phyloP scores from a whole-genome alignment of 2,888 invertebrate species.

The Agrochola macilenta region DNA sequence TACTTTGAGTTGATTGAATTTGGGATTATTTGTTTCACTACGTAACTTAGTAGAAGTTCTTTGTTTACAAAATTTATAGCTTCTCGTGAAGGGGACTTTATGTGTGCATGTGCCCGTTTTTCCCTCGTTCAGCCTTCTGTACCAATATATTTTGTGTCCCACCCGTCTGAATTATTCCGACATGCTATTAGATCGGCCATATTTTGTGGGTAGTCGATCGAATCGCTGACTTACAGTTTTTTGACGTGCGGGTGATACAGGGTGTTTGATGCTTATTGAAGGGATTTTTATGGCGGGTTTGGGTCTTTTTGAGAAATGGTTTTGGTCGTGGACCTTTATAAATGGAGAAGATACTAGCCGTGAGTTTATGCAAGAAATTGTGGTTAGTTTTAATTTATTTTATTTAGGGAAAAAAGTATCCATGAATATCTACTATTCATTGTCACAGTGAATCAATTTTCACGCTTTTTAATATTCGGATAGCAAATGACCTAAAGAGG shows the following conservation, averaged over 20 bases:
- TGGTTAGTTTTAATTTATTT: background rate
- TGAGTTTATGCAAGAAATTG: background rate
- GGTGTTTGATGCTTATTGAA: slow-evolving; percentile 6
- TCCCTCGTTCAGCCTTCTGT: slow-evolving; percentile 8
- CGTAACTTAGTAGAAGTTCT: too few species aligned
- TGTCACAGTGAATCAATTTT: too few species aligned
- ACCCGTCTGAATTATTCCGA: slow-evolving; percentile 51
- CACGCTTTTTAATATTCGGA: too few species aligned
- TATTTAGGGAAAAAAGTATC: background rate
- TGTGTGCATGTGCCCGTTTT: too few species aligned
- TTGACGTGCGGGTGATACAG: slow-evolving; percentile 38
- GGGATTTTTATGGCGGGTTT: background rate
- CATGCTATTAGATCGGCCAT: slow-evolving; percentile 52
- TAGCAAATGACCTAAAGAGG: too few species aligned
- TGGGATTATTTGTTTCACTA: too few species aligned
- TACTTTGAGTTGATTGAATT: too few species aligned
- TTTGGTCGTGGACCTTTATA: background rate
- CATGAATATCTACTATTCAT: too few species aligned
- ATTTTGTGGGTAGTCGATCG: slow-evolving; percentile 39
- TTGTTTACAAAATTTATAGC: too few species aligned
- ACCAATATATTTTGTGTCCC: background rate
- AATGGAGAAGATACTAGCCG: background rate
- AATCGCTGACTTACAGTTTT: slow-evolving; percentile 50
- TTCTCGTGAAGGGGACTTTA: too few species aligned
- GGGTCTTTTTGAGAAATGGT: background rate